Base-by-base conservation (phyloP, 2,797 vertebrate species). In the Eulemur rubriventer region DNA sequence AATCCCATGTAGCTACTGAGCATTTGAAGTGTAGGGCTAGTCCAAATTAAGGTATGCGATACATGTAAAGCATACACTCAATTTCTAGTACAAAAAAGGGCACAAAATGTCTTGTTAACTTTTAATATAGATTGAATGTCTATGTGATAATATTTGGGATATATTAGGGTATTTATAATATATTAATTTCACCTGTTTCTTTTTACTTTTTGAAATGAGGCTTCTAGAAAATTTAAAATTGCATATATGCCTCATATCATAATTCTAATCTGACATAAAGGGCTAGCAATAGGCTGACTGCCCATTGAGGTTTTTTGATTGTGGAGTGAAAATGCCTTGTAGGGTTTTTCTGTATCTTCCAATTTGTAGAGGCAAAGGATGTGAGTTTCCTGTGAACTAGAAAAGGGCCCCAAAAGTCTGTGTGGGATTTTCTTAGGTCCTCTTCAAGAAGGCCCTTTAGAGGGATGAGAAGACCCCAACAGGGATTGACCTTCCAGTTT, bases 371-470 rank as follows among this genome's bases (percentile, higher is more conserved):
- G 61, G 35, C 69, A 88, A 76, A 89, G 33, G 16, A 65, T 91
- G 7, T 78, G 78, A 41, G 22, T 78, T 87, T 67, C n/a, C 35
- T 83, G 2, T 94, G 76, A 33, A 72, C 38, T 89, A 50, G 41
- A 33, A 33, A 73, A 79, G 55, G 22, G 26, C 52, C n/a, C 18
- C 43, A 26, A 35, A 48, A 85, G 43, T 63, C 28, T 48, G 1
- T 28, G 11, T 78, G 48, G 57, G 14, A 57, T 94, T 91, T 94
- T 93, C 72, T 85, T 89, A 94, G 61, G 59, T 69, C 30, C 33
- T 80, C 24, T 76, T 87, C 52, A 83, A 55, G 24, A 92, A 35
- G 35, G 8, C 30, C 46, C 24, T 59, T 55, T 88, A 84, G 14
- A 85, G 79, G 7, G 26, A 67, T 88, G 43, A 93, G 7, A 79